These are phyloP conservation scores for Villa cingulata DNA, from an alignment of 2,888 invertebrate genomes.

Conservation along the genomic window DNA sequence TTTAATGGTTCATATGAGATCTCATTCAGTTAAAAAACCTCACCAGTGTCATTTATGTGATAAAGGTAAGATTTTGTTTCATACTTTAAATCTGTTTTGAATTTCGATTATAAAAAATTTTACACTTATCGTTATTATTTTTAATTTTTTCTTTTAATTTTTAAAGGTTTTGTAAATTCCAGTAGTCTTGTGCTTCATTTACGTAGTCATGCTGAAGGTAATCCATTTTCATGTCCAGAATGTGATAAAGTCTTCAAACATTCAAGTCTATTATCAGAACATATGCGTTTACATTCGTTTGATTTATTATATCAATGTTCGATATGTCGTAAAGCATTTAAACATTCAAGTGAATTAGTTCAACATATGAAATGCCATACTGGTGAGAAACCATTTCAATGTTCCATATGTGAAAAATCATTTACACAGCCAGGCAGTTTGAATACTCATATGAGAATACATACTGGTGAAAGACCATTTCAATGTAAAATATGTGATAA, in stretches of 20 bases:
- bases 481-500: conserved; percentile 34
- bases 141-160: no score
- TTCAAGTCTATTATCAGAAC: conserved; percentile 32
- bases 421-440: conserved; percentile 36
- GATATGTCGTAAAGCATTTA: conserved; percentile 31
- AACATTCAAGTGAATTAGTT: conserved; percentile 33
- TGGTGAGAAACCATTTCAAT: conserved; percentile 36
- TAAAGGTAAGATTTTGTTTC: conserved; percentile 29
- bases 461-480: conserved; percentile 34
- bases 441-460: conserved; percentile 35
- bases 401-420: conserved; percentile 34
- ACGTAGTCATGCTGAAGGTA: conserved; percentile 28
- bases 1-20: conserved; percentile 35
- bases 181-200: conserved; percentile 30
- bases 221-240: conserved; percentile 28
- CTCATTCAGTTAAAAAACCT: conserved; percentile 32
- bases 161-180: conserved; percentile 30
- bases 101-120: no score
- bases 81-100: no score
- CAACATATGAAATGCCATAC: conserved; percentile 37
- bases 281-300: conserved; percentile 34
- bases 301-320: conserved; percentile 33
- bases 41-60: conserved; percentile 34
- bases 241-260: conserved; percentile 36
- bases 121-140: no score